A percentile compares a stretch with the other conserved stretches of the same genome.
Conservation (phyloP, 1,140 invertebrate species). For the Bombus superbus region DNA sequence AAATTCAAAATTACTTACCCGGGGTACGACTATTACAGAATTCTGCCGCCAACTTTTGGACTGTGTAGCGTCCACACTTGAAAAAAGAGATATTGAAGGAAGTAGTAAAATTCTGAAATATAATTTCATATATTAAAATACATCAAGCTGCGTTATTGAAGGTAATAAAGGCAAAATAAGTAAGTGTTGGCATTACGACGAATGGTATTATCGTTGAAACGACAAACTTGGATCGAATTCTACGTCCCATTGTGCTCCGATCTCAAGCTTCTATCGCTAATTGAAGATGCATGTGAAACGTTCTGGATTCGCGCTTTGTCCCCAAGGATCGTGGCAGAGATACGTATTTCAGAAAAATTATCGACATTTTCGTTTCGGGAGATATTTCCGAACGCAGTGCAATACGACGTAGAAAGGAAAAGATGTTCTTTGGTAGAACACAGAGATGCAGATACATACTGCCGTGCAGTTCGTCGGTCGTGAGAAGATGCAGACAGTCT, state of each 20-base stretch:
- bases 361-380: too few species aligned
- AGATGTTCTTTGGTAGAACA: slow-evolving; percentile 37
- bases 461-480: slow-evolving; percentile 74
- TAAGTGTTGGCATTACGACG: not conserved
- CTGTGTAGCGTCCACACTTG: too few species aligned
- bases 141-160: not conserved
- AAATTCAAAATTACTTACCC: not conserved
- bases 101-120: not conserved
- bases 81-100: not conserved
- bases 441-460: slow-evolving; percentile 65
- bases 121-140: not conserved
- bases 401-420: not conserved
- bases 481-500: slow-evolving; percentile 59
- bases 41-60: not conserved
- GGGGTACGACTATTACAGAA: too few species aligned
- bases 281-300: too few species aligned
- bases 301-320: not conserved
- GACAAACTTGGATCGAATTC: too few species aligned
- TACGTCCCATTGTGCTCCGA: not conserved
- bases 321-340: not conserved
- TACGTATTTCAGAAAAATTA: not conserved
- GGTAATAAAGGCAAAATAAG: not conserved
- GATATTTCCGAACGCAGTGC: not conserved
- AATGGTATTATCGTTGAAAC: too few species aligned
- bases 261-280: not conserved